Percentiles rank a stretch among this genome's conserved stretches.
Evolutionary conservation across 2,888 invertebrate genomes (phyloP).

Genomic region (Prionchulus punctatus): DNA sequence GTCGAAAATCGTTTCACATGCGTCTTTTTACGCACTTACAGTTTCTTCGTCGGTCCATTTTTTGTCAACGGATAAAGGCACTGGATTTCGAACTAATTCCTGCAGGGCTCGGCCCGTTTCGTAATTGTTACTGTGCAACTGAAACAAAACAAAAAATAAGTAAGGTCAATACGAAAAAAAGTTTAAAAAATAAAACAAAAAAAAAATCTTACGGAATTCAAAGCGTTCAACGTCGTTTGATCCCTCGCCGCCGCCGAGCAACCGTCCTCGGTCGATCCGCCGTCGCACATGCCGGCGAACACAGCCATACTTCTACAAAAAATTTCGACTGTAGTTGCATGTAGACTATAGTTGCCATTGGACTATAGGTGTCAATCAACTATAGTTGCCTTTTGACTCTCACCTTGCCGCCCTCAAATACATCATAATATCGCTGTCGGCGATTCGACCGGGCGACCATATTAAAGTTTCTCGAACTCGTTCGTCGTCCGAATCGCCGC

Average conservation of each 20-base stretch:
- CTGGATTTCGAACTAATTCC: constrained; percentile 87
- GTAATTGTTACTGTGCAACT: constrained; percentile 87
- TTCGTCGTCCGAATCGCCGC: constrained; percentile 2
- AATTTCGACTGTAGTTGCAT: neutral
- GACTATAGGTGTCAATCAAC: neutral
- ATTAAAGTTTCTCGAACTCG: constrained; percentile 55
- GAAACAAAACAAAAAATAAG: constrained; percentile 23
- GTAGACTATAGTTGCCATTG: neutral
- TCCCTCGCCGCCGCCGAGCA: constrained; percentile 89
- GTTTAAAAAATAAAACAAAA: neutral
- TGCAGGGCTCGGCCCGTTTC: constrained; percentile 89
- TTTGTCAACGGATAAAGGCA: constrained; percentile 87
- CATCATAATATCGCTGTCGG: constrained; percentile 90
- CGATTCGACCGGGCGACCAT: constrained; percentile 74
- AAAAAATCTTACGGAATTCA: constrained; percentile 54
- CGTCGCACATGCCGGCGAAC: constrained; percentile 96
- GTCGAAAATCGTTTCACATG: too few species aligned
- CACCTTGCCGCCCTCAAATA: constrained; percentile 71
- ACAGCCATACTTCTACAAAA: constrained; percentile 70
- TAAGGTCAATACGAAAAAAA: neutral
- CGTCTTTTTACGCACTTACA: constrained; percentile 40
- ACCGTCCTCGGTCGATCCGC: constrained; percentile 88
- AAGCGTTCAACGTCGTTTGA: constrained; percentile 89
- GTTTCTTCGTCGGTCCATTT: constrained; percentile 97
- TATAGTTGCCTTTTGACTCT: constrained; percentile 33